Conservation (phyloP, 2,888 invertebrate species). For the Chrysomela aeneicollis region DNA sequence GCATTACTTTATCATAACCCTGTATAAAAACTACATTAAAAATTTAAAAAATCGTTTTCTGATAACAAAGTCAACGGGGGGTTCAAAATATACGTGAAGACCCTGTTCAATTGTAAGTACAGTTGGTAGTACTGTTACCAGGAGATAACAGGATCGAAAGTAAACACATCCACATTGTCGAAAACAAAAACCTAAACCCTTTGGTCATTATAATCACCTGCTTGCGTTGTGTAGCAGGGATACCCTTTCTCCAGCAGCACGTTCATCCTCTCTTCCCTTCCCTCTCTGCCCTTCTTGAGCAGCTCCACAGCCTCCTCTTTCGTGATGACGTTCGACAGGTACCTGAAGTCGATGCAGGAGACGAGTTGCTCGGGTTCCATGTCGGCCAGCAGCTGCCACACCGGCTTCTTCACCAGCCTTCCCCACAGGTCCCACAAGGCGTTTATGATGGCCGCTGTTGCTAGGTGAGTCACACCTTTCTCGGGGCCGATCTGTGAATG, state of each 20-base stretch:
- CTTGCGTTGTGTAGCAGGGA: slow-evolving; percentile 89
- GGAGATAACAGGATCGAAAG: no score
- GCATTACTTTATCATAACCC: no score
- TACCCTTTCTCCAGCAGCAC: slow-evolving; percentile 74
- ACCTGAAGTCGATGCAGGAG: slow-evolving; percentile 87
- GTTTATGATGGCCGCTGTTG: slow-evolving; percentile 88
- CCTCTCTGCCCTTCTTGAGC: slow-evolving; percentile 66
- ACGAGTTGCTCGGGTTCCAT: slow-evolving; percentile 85
- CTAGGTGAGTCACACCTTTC: slow-evolving; percentile 89
- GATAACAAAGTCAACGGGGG: no score
- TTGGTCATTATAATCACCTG: slow-evolving; percentile 64
- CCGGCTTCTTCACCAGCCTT: slow-evolving; percentile 80
- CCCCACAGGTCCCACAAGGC: slow-evolving; percentile 94
- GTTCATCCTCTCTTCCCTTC: slow-evolving; percentile 71
- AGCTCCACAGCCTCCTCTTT: slow-evolving; percentile 81
- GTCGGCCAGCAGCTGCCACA: slow-evolving; percentile 86
- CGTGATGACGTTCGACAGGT: slow-evolving; percentile 83
- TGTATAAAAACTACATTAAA: no score
- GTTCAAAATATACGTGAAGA: no score
- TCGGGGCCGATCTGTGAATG: slow-evolving; percentile 83
- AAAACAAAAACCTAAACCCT: no score
- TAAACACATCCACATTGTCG: no score
- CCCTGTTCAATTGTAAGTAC: no score
- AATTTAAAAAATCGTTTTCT: no score
- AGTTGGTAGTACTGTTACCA: no score